Base-by-base conservation (phyloP, 37 sponge, comb jelly and placozoan genomes). In the Cladorhizidae sp. region DNA sequence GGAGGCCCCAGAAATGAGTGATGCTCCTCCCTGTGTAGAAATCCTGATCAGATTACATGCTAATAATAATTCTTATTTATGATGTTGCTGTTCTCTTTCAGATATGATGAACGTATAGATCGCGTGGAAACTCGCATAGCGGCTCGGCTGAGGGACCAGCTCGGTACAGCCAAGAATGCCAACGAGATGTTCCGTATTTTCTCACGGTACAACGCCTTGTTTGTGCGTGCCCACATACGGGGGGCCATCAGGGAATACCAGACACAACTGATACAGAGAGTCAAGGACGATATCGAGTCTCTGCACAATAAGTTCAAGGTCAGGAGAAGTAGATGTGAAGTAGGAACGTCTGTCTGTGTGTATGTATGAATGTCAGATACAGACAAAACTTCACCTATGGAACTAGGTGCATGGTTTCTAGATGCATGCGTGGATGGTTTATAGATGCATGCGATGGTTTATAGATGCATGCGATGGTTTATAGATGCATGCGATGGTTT, bases 121-220 rank as follows among this genome's bases (percentile, higher is more conserved):
- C 83, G 90, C 56, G 99, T 98, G 31, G 99, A 98, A 83, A 94
- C 99, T n/a, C 61, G 91, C 20, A 98, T 98, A 50, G 95, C 99
- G 26, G 93, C 99, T 25, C 74, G 88, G 36, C 89, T 98, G n/a
- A 58, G 99, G 38, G 99, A 98, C 85, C 99, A 98, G 85, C 88
- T 98, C 55, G 99, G 99, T 7, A 93, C 99, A 23, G 99, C 99
- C 54, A 96, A 96, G 86, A 98, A 92, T 71, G 99, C 99, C 70
- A 93, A 92, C 56, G 99, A 98, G 76, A 98, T 98, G 99, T 98
- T 98, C 81, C 81, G 96, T 6, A 98, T 98, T 38, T 98, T 98
- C 91, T 96, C 97, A 1, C 89, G 96, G 26, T 98, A 89, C 87
- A 98, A 98, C 70, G 99, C 99, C 11, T 89, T 98, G 67, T 96